Evolutionary conservation across 2,888 invertebrate genomes (phyloP).

Genomic region (Cyrtodaria siliqua): DNA sequence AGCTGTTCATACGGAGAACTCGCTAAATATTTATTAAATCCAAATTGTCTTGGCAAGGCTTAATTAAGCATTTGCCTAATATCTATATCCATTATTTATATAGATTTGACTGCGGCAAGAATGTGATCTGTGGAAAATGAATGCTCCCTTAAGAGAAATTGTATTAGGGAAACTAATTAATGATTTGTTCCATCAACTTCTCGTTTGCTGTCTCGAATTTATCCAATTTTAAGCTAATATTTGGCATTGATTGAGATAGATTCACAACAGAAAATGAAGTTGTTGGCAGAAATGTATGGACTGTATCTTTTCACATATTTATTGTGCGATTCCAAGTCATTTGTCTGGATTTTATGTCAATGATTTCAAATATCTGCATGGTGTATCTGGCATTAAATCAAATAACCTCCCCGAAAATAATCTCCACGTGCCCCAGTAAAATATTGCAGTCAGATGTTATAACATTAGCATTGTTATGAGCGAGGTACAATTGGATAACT

Average conservation of each 20-base stretch:
- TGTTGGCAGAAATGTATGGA: conserved; percentile 58
- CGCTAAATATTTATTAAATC: too few relatives aligned
- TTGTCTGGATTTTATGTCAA: conserved; percentile 37
- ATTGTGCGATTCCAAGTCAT: conserved; percentile 44
- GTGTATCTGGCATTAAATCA: conserved; percentile 26
- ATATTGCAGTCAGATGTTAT: background rate
- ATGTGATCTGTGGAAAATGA: conserved; percentile 38
- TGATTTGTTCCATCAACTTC: conserved; percentile 59
- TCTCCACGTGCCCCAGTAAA: conserved; percentile 1
- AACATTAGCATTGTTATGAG: too few relatives aligned
- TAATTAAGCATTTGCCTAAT: conserved; percentile 28
- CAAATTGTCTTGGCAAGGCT: conserved; percentile 11
- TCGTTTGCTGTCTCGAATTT: conserved; percentile 60
- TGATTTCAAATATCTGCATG: conserved; percentile 36
- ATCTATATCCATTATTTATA: conserved; percentile 54
- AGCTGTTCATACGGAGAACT: too few relatives aligned
- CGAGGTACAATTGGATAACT: too few relatives aligned
- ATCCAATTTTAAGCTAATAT: conserved; percentile 62
- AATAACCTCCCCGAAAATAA: conserved; percentile 13
- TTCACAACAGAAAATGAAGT: conserved; percentile 51
- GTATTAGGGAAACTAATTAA: conserved; percentile 57
- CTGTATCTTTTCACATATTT: conserved; percentile 54
- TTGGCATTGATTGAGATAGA: conserved; percentile 62
- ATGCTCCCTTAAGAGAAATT: conserved; percentile 55
- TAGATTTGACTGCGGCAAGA: conserved; percentile 40